Evolutionary conservation across 2,113 vertebrate species (phyloP).

Genomic region (Oriolus oriolus): DNA sequence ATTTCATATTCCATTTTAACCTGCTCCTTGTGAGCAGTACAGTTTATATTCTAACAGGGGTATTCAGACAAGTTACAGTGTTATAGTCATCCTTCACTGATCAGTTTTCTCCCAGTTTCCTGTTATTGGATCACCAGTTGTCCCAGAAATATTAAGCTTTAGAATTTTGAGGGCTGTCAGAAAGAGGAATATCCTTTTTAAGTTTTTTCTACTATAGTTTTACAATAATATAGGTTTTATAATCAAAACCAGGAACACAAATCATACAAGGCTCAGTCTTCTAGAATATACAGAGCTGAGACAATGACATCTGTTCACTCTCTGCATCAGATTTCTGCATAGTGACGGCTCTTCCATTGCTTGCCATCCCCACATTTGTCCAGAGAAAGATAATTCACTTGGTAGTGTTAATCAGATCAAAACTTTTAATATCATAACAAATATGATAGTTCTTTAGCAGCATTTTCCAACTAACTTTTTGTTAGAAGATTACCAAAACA

Average conservation of each 20-base stretch:
- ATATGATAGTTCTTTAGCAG: not conserved
- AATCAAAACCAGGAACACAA: not conserved
- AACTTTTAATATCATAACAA: not conserved
- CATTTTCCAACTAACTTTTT: not conserved
- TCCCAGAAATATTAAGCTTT: not conserved
- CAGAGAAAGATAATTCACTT: not conserved
- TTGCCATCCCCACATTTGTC: not conserved
- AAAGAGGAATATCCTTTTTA: not conserved
- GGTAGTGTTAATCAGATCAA: not conserved
- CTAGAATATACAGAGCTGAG: not conserved
- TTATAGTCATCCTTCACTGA: not conserved
- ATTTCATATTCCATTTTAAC: not conserved
- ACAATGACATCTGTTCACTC: not conserved
- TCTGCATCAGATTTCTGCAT: not conserved
- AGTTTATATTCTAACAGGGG: not conserved
- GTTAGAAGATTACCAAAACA: not conserved
- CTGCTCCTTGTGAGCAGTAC: not conserved
- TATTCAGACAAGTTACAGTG: not conserved
- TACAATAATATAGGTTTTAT: not conserved
- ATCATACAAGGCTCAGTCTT: not conserved
- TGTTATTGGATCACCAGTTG: not conserved
- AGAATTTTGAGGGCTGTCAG: not conserved
- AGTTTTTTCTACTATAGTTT: not conserved
- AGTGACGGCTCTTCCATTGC: not conserved
- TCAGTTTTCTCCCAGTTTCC: not conserved